Conservation (phyloP, 2,113 vertebrate genomes). For the Dendropsophus ebraccatus region DNA sequence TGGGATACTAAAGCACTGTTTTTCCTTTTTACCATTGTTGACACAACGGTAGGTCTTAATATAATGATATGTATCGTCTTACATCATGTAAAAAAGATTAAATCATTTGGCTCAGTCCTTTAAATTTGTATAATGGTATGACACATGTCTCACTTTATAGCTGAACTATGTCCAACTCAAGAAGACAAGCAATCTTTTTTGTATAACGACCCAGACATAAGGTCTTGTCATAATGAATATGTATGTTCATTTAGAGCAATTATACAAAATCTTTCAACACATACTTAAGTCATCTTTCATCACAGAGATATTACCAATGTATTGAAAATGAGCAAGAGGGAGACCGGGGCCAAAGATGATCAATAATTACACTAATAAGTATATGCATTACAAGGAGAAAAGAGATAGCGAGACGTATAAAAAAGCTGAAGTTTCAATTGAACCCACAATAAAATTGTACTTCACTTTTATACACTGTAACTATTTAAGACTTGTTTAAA, state of each 20-base stretch:
- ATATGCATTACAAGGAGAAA: conserved; percentile 45
- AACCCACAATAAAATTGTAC: conserved; percentile 45
- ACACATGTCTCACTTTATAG: conserved; percentile 26
- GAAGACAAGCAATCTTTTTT: conserved; percentile 1
- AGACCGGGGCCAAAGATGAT: conserved; percentile 21
- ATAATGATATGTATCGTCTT: neutral
- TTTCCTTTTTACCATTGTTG: neutral
- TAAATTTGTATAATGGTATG: conserved; percentile 20
- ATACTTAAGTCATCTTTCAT: conserved; percentile 52
- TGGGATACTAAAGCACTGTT: neutral
- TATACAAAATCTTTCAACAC: conserved; percentile 40
- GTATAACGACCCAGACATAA: conserved; percentile 30
- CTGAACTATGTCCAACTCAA: neutral
- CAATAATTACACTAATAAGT: conserved; percentile 49
- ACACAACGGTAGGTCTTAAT: neutral
- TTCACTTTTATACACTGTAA: conserved; percentile 41
- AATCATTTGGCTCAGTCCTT: conserved; percentile 4
- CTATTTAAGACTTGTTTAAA: conserved; percentile 38
- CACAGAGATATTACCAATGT: conserved; percentile 30
- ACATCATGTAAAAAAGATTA: conserved; percentile 3
- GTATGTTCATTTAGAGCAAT: conserved; percentile 51
- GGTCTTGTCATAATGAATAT: conserved; percentile 38
- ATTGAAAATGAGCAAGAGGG: conserved; percentile 26
- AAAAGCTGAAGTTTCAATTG: conserved; percentile 48
- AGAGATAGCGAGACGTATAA: conserved; percentile 15